phyloP scores from a whole-genome alignment of 1,140 invertebrate genomes.

The Ceratoteleas bidentatus region DNA sequence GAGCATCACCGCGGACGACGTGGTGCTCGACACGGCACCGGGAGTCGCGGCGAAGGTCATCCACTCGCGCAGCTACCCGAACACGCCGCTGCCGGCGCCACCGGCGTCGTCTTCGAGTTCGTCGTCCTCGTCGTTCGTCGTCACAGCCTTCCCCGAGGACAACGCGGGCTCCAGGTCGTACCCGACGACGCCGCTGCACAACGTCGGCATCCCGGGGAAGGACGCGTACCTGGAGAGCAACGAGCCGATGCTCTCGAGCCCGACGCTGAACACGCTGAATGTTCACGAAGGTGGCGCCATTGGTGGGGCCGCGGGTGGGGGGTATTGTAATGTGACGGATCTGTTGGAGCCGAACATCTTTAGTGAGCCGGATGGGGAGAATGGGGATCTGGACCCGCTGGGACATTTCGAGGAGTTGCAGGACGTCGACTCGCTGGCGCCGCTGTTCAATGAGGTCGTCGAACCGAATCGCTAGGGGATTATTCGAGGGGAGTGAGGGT shows the following conservation, averaged over 20 bases:
- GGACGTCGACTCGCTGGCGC: constrained; percentile 77
- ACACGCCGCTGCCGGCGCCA: constrained; percentile 77
- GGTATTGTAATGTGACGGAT: constrained; percentile 74
- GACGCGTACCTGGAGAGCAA: constrained; percentile 74
- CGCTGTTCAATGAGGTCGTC: constrained; percentile 79
- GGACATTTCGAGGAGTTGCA: constrained; percentile 79
- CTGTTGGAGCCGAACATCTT: constrained; percentile 76
- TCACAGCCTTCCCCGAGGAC: constrained; percentile 69
- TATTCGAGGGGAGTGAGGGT: too few relatives aligned
- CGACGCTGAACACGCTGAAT: constrained; percentile 77
- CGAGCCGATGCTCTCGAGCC: constrained; percentile 79
- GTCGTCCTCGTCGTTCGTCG: constrained; percentile 57
- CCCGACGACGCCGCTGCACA: constrained; percentile 77
- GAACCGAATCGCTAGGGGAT: constrained; percentile 76
- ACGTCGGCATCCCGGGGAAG: constrained; percentile 64
- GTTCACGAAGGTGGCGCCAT: constrained; percentile 67
- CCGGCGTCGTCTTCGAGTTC: constrained; percentile 59
- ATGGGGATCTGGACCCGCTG: constrained; percentile 74
- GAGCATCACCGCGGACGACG: constrained; percentile 64
- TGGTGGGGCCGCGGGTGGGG: constrained; percentile 45
- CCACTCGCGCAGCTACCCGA: constrained; percentile 79
- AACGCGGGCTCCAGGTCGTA: constrained; percentile 78
- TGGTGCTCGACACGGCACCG: too few relatives aligned
- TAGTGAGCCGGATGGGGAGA: constrained; percentile 70
- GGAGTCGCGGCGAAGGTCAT: too few relatives aligned